Evolutionary conservation across 2,797 vertebrate species (phyloP).

Genomic region (Oreochromis mossambicus): DNA sequence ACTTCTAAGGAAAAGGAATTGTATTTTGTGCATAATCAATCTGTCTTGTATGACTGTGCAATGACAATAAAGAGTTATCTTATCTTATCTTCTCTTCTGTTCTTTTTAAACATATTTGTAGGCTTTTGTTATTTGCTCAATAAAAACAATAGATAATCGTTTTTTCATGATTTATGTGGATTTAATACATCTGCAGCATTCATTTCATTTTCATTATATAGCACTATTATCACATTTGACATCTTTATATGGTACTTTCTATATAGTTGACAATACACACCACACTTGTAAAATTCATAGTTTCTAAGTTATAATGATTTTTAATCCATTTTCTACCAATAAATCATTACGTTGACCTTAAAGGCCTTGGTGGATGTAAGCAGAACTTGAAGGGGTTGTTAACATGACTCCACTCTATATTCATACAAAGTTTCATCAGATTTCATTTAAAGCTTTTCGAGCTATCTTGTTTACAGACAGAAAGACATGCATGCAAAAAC

Average conservation of each 20-base stretch:
- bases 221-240: background rate
- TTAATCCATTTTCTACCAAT: background rate
- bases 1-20: background rate
- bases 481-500: background rate
- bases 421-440: background rate
- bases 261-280: background rate
- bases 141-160: accelerated
- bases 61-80: no score
- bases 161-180: background rate
- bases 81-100: no score
- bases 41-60: background rate
- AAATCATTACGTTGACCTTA: background rate
- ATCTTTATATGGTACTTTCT: background rate
- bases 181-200: background rate
- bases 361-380: background rate
- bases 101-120: background rate
- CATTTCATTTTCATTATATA: background rate
- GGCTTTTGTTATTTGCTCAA: background rate
- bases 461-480: background rate
- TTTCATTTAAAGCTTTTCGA: background rate
- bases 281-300: background rate
- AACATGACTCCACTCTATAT: background rate
- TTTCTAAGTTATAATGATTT: background rate
- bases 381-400: background rate
- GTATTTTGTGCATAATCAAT: background rate